Evolutionary conservation across 2,113 vertebrate species (phyloP).

Genomic region (Pristiophorus japonicus): DNA sequence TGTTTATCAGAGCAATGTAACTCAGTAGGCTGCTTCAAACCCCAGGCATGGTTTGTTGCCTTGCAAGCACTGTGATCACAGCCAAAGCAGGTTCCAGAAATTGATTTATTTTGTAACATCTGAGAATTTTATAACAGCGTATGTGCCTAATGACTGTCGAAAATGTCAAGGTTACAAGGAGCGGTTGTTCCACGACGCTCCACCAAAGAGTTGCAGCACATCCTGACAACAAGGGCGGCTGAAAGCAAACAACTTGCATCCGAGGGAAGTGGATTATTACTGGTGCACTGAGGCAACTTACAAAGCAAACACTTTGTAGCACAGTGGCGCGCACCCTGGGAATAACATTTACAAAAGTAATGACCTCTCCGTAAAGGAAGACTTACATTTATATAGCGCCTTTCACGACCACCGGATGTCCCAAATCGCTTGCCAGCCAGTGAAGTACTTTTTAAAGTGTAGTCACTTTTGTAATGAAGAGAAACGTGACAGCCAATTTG

Average conservation of each 20-base stretch:
- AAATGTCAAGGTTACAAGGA: constrained; percentile 22
- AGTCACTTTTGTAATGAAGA: not conserved
- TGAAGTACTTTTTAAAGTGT: not conserved
- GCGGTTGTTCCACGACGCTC: not conserved
- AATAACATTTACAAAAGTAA: not conserved
- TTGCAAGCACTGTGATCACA: not conserved
- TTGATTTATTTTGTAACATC: constrained; percentile 10
- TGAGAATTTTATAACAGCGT: not conserved
- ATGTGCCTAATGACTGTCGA: not conserved
- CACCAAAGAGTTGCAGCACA: not conserved
- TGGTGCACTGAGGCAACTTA: not conserved
- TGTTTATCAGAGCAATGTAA: not conserved
- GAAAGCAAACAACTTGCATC: not conserved
- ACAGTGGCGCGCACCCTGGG: not conserved
- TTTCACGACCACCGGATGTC: not conserved
- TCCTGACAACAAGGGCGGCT: not conserved
- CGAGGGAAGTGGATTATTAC: not conserved
- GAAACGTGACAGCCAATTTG: no score
- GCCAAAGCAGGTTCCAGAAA: not conserved
- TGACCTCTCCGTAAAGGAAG: not conserved
- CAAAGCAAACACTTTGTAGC: not conserved
- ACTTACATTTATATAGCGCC: no score
- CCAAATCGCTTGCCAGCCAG: not conserved
- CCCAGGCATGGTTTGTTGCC: not conserved
- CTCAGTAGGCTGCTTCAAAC: not conserved